Evolutionary conservation across 2,888 invertebrate genomes (phyloP).

Genomic region (Standfussiana lucernea): DNA sequence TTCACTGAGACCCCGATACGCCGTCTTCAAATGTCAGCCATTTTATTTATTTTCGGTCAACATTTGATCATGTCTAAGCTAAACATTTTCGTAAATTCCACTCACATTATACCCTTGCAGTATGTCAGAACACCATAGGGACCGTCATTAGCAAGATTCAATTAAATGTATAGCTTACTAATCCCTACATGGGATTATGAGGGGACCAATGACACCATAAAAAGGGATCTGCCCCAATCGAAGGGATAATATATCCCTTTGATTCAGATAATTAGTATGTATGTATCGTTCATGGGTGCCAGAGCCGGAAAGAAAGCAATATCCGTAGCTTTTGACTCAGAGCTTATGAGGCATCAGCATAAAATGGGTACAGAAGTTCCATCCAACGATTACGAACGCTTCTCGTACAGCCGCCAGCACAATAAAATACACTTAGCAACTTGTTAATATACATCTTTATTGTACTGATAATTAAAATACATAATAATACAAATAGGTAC

Average conservation of each 20-base stretch:
- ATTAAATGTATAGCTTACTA: conserved; percentile 35
- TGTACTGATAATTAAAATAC: no score
- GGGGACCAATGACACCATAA: conserved; percentile 38
- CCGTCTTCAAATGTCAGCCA: neutral
- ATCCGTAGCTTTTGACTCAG: neutral
- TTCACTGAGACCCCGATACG: neutral
- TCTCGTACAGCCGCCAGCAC: no score
- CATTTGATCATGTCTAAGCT: neutral
- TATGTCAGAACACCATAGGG: neutral
- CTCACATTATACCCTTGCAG: neutral
- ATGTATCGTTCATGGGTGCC: conserved; percentile 15
- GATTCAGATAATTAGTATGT: conserved; percentile 57
- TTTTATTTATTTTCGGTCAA: neutral
- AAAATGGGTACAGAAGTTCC: neutral
- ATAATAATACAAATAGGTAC: no score
- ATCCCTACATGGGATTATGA: conserved; percentile 49
- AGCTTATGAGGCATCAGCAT: neutral
- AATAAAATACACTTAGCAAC: no score
- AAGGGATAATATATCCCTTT: conserved; percentile 41
- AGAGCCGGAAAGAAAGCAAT: neutral
- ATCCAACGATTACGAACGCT: no score
- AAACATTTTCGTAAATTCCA: neutral
- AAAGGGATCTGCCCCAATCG: conserved; percentile 50
- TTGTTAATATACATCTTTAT: no score
- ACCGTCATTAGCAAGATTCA: conserved; percentile 41